phyloP scores from a whole-genome alignment of 2,888 invertebrate genomes.

The Temnothorax unifasciatus region DNA sequence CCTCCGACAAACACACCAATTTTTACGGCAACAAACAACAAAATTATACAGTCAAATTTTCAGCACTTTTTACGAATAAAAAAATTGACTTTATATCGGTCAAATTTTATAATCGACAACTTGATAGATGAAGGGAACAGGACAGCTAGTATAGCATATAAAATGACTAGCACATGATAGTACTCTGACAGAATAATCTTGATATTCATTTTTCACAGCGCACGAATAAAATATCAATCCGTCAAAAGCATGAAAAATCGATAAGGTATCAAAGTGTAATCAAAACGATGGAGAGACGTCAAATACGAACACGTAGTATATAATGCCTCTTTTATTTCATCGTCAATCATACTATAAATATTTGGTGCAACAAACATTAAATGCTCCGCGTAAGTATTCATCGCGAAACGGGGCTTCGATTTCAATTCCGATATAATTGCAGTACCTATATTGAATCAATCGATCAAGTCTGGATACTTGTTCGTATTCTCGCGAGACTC shows the following conservation, averaged over 20 bases:
- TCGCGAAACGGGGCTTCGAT: constrained; percentile 4
- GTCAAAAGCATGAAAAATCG: constrained; percentile 48
- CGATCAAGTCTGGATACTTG: not conserved
- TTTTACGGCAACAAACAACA: not conserved
- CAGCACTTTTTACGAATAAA: not conserved
- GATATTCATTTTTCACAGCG: constrained; percentile 49
- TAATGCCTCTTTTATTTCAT: constrained; percentile 34
- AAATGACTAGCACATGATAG: constrained; percentile 48
- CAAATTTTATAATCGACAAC: constrained; percentile 32
- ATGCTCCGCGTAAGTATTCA: constrained; percentile 20
- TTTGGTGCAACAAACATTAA: constrained; percentile 23
- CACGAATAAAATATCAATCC: constrained; percentile 54
- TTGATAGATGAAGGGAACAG: constrained; percentile 22
- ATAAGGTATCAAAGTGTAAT: constrained; percentile 49
- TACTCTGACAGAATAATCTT: constrained; percentile 41
- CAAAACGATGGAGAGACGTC: constrained; percentile 48
- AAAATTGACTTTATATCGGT: not conserved
- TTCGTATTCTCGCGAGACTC: constrained; percentile 23
- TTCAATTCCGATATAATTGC: not conserved
- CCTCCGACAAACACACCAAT: not conserved
- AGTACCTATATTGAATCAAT: constrained; percentile 8
- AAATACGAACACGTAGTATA: constrained; percentile 21
- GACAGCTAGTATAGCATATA: constrained; percentile 3
- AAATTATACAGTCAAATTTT: constrained; percentile 1
- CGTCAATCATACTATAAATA: constrained; percentile 39